Evolutionary conservation across 2,797 vertebrate species (phyloP).

Genomic region (Coccyzus lansbergi): DNA sequence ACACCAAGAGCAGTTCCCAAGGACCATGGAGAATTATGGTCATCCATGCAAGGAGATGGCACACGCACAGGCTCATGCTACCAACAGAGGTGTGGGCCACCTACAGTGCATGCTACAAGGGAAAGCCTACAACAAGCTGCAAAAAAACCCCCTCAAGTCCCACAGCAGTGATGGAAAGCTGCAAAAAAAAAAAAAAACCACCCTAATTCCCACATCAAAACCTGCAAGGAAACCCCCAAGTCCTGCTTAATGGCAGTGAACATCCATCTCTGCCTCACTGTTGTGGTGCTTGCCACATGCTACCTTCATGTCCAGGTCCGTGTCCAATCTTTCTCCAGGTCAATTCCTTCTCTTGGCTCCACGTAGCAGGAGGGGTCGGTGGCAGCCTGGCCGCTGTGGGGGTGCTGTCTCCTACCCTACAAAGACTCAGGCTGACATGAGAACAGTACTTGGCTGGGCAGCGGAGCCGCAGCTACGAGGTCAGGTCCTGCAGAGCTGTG

Average conservation of each 20-base stretch:
- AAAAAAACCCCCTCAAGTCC: neutral
- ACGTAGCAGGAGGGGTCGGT: rapidly evolving
- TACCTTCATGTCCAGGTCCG: rapidly evolving
- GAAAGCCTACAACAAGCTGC: neutral
- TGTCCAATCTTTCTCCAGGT: rapidly evolving
- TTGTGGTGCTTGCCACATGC: rapidly evolving
- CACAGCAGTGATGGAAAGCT: neutral
- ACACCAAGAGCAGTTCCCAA: neutral
- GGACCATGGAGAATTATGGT: rapidly evolving
- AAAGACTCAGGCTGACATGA: slow-evolving; percentile 60
- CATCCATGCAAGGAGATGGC: rapidly evolving
- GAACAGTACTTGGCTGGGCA: slow-evolving; percentile 70
- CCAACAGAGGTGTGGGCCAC: rapidly evolving
- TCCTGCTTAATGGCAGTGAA: rapidly evolving
- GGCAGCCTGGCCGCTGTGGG: neutral
- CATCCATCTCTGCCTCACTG: neutral
- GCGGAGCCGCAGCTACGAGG: slow-evolving; percentile 65
- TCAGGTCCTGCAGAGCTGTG: slow-evolving; percentile 54
- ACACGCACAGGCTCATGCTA: rapidly evolving
- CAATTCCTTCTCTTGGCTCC: neutral
- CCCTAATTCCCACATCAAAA: neutral
- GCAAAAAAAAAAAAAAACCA: neutral
- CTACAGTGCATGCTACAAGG: neutral
- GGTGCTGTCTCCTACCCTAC: slow-evolving; percentile 73
- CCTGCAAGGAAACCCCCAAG: neutral